Base-by-base conservation (phyloP, 2,113 vertebrate species). In the Pavo muticus region DNA sequence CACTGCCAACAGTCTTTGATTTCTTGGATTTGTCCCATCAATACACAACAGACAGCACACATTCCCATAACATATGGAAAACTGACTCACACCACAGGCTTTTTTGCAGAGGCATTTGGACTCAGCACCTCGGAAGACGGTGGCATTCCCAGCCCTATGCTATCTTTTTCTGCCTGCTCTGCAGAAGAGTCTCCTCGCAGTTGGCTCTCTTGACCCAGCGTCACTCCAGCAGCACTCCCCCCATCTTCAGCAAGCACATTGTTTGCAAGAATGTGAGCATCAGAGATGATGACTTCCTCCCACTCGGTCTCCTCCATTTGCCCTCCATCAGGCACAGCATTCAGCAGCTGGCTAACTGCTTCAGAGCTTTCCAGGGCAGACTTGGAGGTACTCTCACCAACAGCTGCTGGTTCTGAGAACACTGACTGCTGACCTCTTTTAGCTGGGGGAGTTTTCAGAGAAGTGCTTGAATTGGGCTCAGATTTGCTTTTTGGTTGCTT, bases 311-410 rank as follows among this genome's bases (percentile, higher is more conserved):
- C 97, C 20, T 96, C 97, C 78, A 96, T 63, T 47, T 90, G 93
- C 84, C 94, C 97, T 83, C 90, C 92, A 21, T 42, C 67, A 86
- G 97, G 96, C 74, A 94, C 96, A n/a, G 95, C 88, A 10, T 23
- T 98, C 45, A 98, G 96, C 74, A 98, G 97, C 91, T 98, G 98
- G 90, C 93, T 97, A 56, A 98, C 97, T 35, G 97, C 98, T 90
- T 98, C 97, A 0, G 97, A 97, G 79, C 97, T 98, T 70, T 98
- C 98, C 93, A 95, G 57, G 44, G 96, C 74, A 25, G 79, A 91
- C 81, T 83, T 97, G 69, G 94, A 97, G 80, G 96, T 39, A 13
- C 84, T 91, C 75, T 97, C 97, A 0, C 93, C 77, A 44, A 75
- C 27, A 42, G 96, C 84, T 29, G 61, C 67, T 2, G 83, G 73